Evolutionary conservation across 2,888 invertebrate species (phyloP).

Genomic region (Eupithecia tripunctaria): DNA sequence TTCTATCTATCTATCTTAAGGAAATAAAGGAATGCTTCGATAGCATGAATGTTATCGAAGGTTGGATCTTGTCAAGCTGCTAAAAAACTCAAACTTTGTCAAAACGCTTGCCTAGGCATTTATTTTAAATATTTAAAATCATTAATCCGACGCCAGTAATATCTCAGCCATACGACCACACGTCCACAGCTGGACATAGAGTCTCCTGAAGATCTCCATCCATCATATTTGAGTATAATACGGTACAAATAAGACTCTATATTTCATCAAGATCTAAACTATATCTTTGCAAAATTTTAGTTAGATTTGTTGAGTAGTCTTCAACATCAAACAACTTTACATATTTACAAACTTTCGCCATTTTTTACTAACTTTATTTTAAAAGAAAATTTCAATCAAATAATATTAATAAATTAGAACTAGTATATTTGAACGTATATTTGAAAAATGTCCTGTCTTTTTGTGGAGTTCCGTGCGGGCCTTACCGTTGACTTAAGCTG

Average conservation of each 20-base stretch:
- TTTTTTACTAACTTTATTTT: no score
- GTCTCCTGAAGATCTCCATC: neutral
- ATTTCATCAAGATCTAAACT: neutral
- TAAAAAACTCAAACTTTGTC: neutral
- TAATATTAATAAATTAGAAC: no score
- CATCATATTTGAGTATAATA: neutral
- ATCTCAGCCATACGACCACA: neutral
- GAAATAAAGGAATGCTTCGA: no score
- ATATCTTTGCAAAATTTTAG: neutral
- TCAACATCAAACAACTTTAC: neutral
- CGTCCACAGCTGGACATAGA: neutral
- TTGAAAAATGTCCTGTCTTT: slow-evolving; percentile 16
- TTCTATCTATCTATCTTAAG: no score
- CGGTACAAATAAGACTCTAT: neutral
- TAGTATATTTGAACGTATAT: no score
- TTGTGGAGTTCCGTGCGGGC: neutral
- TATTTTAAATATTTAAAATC: no score
- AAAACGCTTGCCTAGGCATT: neutral
- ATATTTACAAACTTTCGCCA: neutral
- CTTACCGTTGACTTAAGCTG: neutral
- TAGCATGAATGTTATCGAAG: neutral
- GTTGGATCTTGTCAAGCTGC: neutral
- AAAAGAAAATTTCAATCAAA: no score
- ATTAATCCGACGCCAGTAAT: neutral
- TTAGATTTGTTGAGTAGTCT: neutral